These are phyloP conservation scores for Acropternis orthonyx DNA, from an alignment of 2,797 vertebrate species.

Conservation along the genomic window DNA sequence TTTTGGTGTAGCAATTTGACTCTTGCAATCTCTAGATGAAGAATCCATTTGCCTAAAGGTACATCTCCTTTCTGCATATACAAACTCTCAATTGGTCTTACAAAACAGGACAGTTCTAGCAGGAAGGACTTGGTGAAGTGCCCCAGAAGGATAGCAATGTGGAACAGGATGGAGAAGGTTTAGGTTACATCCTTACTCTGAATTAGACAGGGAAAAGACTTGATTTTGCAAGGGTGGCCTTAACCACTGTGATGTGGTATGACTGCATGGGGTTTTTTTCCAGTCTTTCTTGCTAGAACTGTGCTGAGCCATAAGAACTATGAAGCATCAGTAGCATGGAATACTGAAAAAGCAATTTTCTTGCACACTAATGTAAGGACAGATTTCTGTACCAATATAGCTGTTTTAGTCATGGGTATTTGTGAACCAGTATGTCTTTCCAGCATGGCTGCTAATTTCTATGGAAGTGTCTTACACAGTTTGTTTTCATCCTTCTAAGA, in stretches of 20 bases:
- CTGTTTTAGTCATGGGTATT: neutral
- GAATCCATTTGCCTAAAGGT: neutral
- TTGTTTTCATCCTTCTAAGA: neutral
- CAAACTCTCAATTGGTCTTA: neutral
- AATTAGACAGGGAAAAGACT: neutral
- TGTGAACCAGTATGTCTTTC: neutral
- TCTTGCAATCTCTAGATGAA: neutral
- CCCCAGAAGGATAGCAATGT: neutral
- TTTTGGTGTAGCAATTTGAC: neutral
- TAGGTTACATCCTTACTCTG: neutral
- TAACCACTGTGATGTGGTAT: neutral
- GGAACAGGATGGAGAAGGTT: neutral
- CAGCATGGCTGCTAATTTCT: neutral
- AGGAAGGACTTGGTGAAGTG: neutral
- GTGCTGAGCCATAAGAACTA: neutral
- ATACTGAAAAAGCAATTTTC: neutral
- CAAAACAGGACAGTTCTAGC: neutral
- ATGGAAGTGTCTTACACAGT: neutral
- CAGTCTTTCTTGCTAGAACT: neutral
- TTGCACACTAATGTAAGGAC: neutral
- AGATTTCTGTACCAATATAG: neutral
- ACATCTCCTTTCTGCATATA: neutral
- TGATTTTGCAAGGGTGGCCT: neutral
- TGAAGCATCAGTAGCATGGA: neutral
- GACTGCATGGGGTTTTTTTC: accelerated